These are phyloP conservation scores for Drosophila hamatofila DNA, from an alignment of 2,888 invertebrate species.

Conservation along the genomic window DNA sequence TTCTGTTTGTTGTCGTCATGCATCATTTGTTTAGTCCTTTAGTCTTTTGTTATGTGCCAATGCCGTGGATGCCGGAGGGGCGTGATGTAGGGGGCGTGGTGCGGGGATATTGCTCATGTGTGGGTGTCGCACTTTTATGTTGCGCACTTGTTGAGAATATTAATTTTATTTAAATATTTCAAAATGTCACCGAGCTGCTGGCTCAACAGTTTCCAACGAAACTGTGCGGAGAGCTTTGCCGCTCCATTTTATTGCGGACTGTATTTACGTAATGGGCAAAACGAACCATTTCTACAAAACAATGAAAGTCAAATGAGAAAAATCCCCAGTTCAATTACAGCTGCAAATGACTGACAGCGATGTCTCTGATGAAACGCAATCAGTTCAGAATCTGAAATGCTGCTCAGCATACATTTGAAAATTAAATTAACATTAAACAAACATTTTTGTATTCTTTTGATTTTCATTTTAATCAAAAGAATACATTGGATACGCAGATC, in stretches of 20 bases:
- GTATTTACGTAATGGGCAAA: constrained; percentile 53
- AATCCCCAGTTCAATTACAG: constrained; percentile 13
- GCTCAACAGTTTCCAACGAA: constrained; percentile 36
- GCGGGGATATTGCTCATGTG: constrained; percentile 36
- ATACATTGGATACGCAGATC: background rate
- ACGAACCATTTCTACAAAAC: constrained; percentile 11
- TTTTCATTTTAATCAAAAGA: background rate
- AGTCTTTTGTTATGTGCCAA: constrained; percentile 72
- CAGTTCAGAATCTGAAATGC: background rate
- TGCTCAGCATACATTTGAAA: background rate
- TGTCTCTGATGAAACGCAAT: constrained; percentile 4
- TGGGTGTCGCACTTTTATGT: constrained; percentile 65
- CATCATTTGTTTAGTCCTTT: constrained; percentile 76
- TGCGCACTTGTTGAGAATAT: constrained; percentile 76
- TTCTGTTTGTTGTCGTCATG: constrained; percentile 62
- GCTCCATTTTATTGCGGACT: constrained; percentile 27
- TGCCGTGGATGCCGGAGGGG: constrained; percentile 17
- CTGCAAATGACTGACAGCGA: constrained; percentile 35
- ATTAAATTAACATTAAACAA: background rate
- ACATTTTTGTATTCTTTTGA: background rate
- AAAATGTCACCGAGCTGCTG: constrained; percentile 49
- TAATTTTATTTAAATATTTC: constrained; percentile 75
- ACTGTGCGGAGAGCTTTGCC: background rate
- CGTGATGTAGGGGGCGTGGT: background rate
- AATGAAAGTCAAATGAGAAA: constrained; percentile 23